A percentile compares a stretch with the other conserved stretches of the same genome.
Conservation (phyloP, 2,797 vertebrate species). For the Delichon dasypus region DNA sequence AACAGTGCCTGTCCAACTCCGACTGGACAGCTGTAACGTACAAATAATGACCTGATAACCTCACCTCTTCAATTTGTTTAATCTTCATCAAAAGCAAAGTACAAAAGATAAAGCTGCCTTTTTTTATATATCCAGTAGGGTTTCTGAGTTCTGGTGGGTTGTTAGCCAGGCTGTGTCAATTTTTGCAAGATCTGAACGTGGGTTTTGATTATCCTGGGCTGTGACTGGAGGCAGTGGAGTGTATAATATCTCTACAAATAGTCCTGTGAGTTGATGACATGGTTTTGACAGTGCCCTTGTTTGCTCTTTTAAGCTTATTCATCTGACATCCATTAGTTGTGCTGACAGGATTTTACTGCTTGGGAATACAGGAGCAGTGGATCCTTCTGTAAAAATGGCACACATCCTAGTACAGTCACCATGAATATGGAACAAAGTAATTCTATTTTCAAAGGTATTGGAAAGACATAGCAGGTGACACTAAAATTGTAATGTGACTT, state of each 20-base stretch:
- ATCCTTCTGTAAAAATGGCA: constrained; percentile 24
- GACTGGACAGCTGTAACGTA: constrained; percentile 84
- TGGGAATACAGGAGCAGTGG: constrained; percentile 31
- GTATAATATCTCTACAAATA: constrained; percentile 63
- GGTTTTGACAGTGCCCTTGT: constrained; percentile 66
- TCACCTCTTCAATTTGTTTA: constrained; percentile 73
- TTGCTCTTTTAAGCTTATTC: constrained; percentile 67
- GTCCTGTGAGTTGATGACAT: constrained; percentile 64
- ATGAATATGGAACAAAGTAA: not conserved
- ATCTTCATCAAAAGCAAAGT: constrained; percentile 79
- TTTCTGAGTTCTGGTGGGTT: constrained; percentile 72
- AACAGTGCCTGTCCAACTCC: constrained; percentile 79
- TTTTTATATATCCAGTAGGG: constrained; percentile 61
- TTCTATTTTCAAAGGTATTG: not conserved
- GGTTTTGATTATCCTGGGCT: constrained; percentile 71
- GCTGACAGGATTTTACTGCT: constrained; percentile 68
- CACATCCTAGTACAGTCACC: not conserved
- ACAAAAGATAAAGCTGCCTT: constrained; percentile 78
- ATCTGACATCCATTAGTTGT: constrained; percentile 66
- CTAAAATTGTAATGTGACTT: not conserved
- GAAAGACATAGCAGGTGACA: not conserved
- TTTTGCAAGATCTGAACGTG: constrained; percentile 64
- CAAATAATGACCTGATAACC: constrained; percentile 79
- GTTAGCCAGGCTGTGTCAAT: constrained; percentile 72
- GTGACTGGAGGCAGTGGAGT: constrained; percentile 68